phyloP scores from a whole-genome alignment of 2,888 invertebrate genomes.

The Sinotaia quadrata region DNA sequence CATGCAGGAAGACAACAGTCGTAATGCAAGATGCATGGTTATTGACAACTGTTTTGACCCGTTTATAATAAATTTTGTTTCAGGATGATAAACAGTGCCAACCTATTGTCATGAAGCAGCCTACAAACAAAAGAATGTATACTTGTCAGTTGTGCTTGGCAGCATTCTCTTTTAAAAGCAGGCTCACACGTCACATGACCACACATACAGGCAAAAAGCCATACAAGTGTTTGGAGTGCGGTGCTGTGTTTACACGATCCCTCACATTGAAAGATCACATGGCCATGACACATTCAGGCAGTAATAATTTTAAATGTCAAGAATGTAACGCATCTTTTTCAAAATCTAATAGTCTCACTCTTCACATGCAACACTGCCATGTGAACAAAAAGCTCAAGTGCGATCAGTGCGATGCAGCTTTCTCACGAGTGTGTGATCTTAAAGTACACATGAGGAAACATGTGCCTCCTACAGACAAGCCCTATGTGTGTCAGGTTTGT shows the following conservation, averaged over 20 bases:
- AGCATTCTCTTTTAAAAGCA: neutral
- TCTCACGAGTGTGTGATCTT: neutral
- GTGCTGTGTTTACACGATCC: neutral
- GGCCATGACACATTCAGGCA: neutral
- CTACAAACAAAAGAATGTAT: neutral
- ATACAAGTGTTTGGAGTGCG: neutral
- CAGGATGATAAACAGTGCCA: no score
- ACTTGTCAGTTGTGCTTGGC: neutral
- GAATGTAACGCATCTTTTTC: neutral
- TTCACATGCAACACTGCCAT: neutral
- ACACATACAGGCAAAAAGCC: neutral
- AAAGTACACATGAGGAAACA: neutral
- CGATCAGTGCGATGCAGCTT: neutral
- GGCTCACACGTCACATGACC: neutral
- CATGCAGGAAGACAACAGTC: no score
- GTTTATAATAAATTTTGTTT: no score
- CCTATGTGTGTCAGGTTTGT: neutral
- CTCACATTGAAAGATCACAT: neutral
- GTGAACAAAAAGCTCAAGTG: neutral
- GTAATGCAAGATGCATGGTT: neutral
- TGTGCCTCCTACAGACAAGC: neutral
- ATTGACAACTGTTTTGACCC: no score
- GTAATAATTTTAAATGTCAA: neutral
- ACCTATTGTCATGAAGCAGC: no score
- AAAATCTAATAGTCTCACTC: neutral